Evolutionary conservation across 37 sponge, comb jelly and placozoan genomes (phyloP), one percentile per base, ranked within the genome.

Genomic region (Amphimedon queenslandica): DNA sequence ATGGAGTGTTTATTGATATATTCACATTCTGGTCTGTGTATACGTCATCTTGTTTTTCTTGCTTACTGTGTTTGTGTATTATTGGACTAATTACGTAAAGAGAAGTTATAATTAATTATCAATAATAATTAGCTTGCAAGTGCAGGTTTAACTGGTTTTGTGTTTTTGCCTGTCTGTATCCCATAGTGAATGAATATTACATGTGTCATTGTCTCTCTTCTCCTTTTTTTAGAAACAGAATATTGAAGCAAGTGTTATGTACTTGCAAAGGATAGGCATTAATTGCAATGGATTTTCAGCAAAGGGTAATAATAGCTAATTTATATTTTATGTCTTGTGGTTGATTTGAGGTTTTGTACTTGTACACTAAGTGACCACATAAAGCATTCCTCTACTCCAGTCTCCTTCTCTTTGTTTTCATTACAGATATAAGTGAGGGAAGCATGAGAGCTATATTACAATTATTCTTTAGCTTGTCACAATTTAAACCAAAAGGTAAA

Each of bases 391-490:
- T 72, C 25, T 5, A 3, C 27, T 4, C 13, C 53, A 60, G 27
- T 25, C 5, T 6, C 23, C 61, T 60, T 11, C 21, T 60, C 5
- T 25, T 6, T n/a, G 61, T n/a, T 60, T 13, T 60, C 21, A 60
- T 60, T 41, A 4, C 76, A 83, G 84, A 84, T 72, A 38, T 84
- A 23, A 55, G 66, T 56, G 84, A 84, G 21, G 84, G 84, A 6
- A 84, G 77, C 66, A 77, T 71, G 65, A 36, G 66, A 28, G 65
- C 84, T 42, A 84, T 84, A 5, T 56, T 78, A 37, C 72, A 72
- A 0, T 41, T 84, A 13, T 84, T 84, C 57, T 84, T 77, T 43
- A 84, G 47, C 37, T 71, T 84, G 16, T 77, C 84, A 3, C 84
- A 84, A 41, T 72, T 61, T 67, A 77, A 77, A 60, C 61, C 61